These are phyloP conservation scores for Dendrocopos noguchii DNA, from an alignment of 2,113 vertebrate genomes.

Conservation along the genomic window DNA sequence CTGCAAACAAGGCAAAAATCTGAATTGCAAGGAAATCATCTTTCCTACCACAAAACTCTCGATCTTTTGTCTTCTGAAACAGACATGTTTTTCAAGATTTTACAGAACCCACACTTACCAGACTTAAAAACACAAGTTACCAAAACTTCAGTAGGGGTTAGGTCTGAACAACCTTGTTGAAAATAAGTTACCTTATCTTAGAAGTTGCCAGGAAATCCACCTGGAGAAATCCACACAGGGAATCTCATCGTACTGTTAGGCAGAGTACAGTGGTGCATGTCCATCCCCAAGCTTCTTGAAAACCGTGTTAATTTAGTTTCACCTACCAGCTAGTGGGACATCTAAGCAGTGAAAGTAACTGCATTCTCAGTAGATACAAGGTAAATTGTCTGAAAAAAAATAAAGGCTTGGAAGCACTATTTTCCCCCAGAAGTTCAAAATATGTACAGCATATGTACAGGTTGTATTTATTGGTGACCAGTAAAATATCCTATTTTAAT, in stretches of 20 bases:
- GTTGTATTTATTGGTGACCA: background rate
- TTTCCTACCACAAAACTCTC: background rate
- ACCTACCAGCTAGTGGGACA: background rate
- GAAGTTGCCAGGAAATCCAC: background rate
- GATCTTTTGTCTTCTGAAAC: background rate
- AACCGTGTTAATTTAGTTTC: background rate
- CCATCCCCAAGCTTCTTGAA: background rate
- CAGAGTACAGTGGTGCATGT: background rate
- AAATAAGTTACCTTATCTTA: background rate
- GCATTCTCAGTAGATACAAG: background rate
- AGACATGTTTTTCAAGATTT: background rate
- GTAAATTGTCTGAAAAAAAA: background rate
- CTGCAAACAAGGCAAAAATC: background rate
- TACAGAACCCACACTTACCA: background rate
- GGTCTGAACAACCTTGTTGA: background rate
- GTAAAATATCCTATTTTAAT: background rate
- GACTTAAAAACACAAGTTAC: background rate
- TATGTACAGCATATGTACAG: background rate
- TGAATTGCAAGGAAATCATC: background rate
- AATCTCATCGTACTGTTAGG: background rate
- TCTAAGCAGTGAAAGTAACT: background rate
- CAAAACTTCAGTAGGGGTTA: background rate
- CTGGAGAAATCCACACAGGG: background rate
- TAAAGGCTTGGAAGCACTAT: background rate
- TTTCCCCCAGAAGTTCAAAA: background rate